A percentile compares a stretch with the other conserved stretches of the same genome.
Conservation (phyloP, 2,797 vertebrate species). For the Sternotherus odoratus region DNA sequence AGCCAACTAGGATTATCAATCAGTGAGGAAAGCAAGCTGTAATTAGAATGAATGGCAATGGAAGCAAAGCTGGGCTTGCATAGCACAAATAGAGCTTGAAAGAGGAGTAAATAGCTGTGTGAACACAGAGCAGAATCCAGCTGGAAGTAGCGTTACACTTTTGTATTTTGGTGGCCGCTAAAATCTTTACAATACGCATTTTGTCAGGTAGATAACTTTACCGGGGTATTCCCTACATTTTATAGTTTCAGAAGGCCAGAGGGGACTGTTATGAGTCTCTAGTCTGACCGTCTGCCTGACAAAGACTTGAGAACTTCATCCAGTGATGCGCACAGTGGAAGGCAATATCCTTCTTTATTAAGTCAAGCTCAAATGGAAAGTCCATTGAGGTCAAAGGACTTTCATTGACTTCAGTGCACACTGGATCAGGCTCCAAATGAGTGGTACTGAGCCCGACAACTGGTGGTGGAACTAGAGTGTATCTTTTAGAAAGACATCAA, state of each 20-base stretch:
- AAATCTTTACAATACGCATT: neutral
- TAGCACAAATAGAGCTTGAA: constrained; percentile 10
- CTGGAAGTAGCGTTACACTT: neutral
- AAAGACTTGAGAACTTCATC: neutral
- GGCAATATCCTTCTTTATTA: neutral
- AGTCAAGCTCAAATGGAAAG: neutral
- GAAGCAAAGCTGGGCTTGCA: constrained; percentile 5
- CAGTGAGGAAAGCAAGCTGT: neutral
- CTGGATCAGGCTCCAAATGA: neutral
- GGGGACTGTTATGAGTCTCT: neutral
- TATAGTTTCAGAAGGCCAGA: neutral
- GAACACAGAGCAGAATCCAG: neutral
- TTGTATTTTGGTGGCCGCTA: neutral
- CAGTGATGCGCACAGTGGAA: fast-evolving
- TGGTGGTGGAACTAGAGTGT: neutral
- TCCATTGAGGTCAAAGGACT: neutral
- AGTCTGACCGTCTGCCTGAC: neutral
- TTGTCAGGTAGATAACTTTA: neutral
- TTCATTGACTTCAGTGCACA: fast-evolving
- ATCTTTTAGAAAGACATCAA: neutral
- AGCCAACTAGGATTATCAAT: constrained; percentile 29
- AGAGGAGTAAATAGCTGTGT: constrained; percentile 2
- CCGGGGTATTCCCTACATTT: fast-evolving
- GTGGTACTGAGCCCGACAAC: neutral
- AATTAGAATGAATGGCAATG: constrained; percentile 12